Evolutionary conservation across 1,140 invertebrate species (phyloP), one percentile per base, ranked within the genome.

Genomic region (Spodoptera frugiperda): DNA sequence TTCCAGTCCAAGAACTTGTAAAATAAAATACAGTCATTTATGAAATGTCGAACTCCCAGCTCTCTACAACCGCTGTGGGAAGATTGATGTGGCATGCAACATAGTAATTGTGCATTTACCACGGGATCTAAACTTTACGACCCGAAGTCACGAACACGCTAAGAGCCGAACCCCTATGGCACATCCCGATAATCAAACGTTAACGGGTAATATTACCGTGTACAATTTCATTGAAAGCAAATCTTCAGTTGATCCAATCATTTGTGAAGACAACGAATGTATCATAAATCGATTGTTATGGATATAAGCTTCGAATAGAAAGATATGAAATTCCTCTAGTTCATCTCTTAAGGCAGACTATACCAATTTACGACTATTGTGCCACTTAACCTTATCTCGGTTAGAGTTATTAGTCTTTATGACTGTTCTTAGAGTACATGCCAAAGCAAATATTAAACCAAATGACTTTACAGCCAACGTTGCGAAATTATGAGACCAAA

Each of bases 281-380:
- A 77, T 80, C 81, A 79, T 82, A 85, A 83, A 85, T 80, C 78
- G 72, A 78, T 81, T 79, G 57, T 53, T 65, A 33, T 68, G 57
- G 12, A 59, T 71, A 11, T 12, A 61, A 1, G 57, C 17, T n/a
- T 46, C 46, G 12, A 14, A 12, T 46, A 19, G 12, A 14, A 54
- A 61, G 15, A 74, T 48, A 15, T 63, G 33, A 61, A 65, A 19
- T 71, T 71, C 19, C 21, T 19, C 30, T 33, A 33, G 44, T 57
- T 61, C 65, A 61, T 71, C 76, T 65, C 33, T 12, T 49, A 71
- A 55, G 68, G 46, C 68, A 44, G 30, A n/a, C 17, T 44, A 48
- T 21, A 68, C 54, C 54, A 73, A 73, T 78, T 78, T 78, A 78
- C 77, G 70, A 78, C 71, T 57, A 75, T 78, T 75, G 72, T 59